Conservation (phyloP, 2,797 vertebrate genomes). For the Gymnodraco acuticeps region DNA sequence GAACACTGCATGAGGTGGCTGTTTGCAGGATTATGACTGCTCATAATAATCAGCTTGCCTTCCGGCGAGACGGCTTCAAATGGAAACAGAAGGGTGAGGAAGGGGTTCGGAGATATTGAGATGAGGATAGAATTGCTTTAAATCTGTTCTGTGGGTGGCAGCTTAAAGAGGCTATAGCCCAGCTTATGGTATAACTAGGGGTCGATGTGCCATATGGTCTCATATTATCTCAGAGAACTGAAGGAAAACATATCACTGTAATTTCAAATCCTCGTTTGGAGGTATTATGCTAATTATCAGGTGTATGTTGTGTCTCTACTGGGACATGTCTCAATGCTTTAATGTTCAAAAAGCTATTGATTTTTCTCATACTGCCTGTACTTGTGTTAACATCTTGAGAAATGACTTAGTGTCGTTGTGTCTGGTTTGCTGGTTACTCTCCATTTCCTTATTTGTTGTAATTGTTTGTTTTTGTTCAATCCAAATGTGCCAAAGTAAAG, state of each 20-base stretch:
- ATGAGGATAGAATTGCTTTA: constrained; percentile 19
- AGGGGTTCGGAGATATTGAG: constrained; percentile 6
- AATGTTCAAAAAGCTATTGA: no score
- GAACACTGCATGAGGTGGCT: constrained; percentile 32
- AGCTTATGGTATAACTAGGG: constrained; percentile 3
- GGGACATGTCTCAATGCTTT: no score
- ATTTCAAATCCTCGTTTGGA: no score
- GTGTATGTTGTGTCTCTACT: no score
- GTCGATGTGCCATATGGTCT: constrained; percentile 7
- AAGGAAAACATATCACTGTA: no score
- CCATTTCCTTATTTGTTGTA: background rate
- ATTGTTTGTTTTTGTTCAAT: background rate
- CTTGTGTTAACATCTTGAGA: background rate
- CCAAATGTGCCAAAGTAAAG: background rate
- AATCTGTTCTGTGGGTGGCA: constrained; percentile 33
- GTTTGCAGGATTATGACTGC: constrained; percentile 47
- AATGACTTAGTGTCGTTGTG: background rate
- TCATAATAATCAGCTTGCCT: constrained; percentile 54
- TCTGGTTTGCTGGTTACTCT: background rate
- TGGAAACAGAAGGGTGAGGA: constrained; percentile 29
- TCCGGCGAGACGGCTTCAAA: constrained; percentile 30
- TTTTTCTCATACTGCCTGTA: background rate
- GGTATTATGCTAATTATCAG: no score
- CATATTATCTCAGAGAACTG: constrained; percentile 5
- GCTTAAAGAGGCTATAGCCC: constrained; percentile 9